Conservation (phyloP, 2,888 invertebrate genomes). For the Eudasyphora cyanicolor region DNA sequence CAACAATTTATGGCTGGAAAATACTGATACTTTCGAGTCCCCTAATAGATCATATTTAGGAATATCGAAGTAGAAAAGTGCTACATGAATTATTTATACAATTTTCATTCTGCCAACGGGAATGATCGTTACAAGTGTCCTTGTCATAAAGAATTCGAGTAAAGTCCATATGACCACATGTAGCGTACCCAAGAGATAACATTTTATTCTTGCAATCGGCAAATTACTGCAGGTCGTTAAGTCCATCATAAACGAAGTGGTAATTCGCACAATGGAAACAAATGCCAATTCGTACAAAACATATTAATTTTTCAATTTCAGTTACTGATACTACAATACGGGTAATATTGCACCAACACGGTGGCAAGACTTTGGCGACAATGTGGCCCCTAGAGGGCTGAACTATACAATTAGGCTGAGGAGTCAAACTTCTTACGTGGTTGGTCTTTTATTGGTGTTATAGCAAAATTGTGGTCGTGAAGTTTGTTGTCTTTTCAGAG, state of each 20-base stretch:
- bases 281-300: slow-evolving; percentile 35
- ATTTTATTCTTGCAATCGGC: not conserved
- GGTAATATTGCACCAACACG: not conserved
- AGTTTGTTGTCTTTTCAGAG: slow-evolving; percentile 45
- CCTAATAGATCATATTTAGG: no score
- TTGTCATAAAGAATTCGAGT: no score
- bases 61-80: no score
- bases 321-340: slow-evolving; percentile 25
- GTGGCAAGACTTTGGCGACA: not conserved
- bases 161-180: not conserved
- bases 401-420: not conserved
- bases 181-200: not conserved
- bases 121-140: no score
- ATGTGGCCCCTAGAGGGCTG: not conserved
- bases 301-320: slow-evolving; percentile 49
- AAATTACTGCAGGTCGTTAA: not conserved
- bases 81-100: no score
- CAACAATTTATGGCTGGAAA: no score
- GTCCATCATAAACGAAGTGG: not conserved
- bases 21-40: no score
- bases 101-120: no score
- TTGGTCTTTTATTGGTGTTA: slow-evolving; percentile 2
- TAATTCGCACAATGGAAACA: slow-evolving; percentile 42
- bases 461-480: slow-evolving; percentile 28
- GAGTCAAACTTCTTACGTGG: slow-evolving; percentile 19